phyloP scores from a whole-genome alignment of 2,797 vertebrate genomes.

The Chaunax sp. region DNA sequence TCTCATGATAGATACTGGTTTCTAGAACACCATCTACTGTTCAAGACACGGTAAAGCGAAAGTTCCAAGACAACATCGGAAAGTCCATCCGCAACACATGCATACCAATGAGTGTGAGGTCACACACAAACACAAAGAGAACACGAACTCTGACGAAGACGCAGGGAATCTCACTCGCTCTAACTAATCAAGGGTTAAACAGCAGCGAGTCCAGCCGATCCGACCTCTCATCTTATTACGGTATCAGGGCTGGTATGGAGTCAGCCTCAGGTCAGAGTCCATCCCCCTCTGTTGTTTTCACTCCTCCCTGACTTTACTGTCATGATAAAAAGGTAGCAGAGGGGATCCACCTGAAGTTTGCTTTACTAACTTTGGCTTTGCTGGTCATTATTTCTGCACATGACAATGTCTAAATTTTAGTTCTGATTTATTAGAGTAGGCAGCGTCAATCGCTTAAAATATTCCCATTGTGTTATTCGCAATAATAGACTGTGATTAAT shows the following conservation, averaged over 20 bases:
- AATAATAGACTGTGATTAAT: too few relatives aligned
- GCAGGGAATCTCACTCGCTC: conserved; percentile 41
- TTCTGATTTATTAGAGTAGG: background rate
- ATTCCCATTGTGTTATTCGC: too few relatives aligned
- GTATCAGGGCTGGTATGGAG: conserved; percentile 9
- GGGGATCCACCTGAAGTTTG: conserved; percentile 5
- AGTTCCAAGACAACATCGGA: too few relatives aligned
- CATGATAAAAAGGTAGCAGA: conserved; percentile 1
- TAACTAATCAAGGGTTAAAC: conserved; percentile 51
- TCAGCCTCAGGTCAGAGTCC: conserved; percentile 46
- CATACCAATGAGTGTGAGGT: too few relatives aligned
- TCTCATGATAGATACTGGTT: background rate
- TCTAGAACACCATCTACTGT: background rate
- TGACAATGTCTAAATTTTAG: background rate
- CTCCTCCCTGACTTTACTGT: conserved; percentile 1
- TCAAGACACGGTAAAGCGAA: background rate
- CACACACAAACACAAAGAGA: background rate
- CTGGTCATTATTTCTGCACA: background rate
- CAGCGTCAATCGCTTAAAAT: too few relatives aligned
- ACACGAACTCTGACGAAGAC: background rate
- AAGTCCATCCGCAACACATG: too few relatives aligned
- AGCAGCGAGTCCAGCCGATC: conserved; percentile 29
- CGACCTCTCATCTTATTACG: conserved; percentile 40
- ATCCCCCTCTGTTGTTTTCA: conserved; percentile 19
- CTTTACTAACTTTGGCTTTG: background rate